These are phyloP conservation scores for Oreohelix idahoensis DNA, from an alignment of 1,140 invertebrate species.

Conservation along the genomic window DNA sequence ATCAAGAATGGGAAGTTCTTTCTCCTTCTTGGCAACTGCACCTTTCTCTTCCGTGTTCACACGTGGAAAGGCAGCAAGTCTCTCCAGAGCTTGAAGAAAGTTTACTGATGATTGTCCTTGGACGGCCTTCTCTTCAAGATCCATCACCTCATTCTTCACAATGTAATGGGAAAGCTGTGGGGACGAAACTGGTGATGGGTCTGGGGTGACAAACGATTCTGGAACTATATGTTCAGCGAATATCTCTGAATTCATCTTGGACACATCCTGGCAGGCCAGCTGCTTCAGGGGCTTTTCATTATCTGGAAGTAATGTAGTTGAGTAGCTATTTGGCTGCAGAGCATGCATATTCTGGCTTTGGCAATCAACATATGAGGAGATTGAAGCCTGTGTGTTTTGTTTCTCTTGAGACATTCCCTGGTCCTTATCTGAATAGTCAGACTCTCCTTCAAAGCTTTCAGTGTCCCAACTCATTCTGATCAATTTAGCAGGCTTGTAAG, in stretches of 20 bases:
- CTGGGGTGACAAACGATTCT: constrained; percentile 65
- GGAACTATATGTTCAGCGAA: constrained; percentile 27
- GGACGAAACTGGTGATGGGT: constrained; percentile 64
- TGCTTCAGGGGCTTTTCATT: not conserved
- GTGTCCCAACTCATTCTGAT: constrained; percentile 45
- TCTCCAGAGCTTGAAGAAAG: constrained; percentile 44
- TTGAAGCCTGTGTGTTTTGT: not conserved
- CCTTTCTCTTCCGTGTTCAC: not conserved
- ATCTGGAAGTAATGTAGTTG: not conserved
- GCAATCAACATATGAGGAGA: not conserved
- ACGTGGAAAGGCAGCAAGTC: constrained; percentile 49
- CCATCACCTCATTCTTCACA: constrained; percentile 40
- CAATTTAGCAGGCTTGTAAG: constrained; percentile 58
- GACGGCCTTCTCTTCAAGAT: constrained; percentile 40
- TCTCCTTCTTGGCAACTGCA: constrained; percentile 36
- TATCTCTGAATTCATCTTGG: not conserved
- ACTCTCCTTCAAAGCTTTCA: constrained; percentile 33
- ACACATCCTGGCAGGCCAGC: not conserved
- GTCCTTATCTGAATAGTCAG: not conserved
- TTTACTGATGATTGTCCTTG: constrained; percentile 36
- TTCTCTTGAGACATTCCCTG: constrained; percentile 4
- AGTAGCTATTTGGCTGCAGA: not conserved
- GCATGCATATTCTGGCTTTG: constrained; percentile 10
- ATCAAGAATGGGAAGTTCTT: constrained; percentile 63
- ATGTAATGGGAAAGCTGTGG: constrained; percentile 54